Conservation (phyloP, 30 jellyfish, hydroid and myxozoan species). For the Hydractinia symbiolongicarpus region DNA sequence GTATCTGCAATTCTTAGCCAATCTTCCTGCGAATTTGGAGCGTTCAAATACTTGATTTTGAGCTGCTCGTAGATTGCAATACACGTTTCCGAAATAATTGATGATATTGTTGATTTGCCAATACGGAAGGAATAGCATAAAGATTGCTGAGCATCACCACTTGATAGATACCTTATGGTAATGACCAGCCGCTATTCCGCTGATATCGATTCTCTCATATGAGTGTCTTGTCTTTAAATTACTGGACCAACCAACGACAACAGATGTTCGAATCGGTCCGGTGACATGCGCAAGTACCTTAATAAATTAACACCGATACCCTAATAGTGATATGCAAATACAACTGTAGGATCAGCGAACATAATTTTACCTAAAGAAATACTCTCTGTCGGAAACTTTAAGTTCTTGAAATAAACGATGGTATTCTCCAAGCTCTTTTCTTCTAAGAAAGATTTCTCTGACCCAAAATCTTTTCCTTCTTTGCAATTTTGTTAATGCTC, state of each 20-base stretch:
- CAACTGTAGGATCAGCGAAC: too few relatives aligned
- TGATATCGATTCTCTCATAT: too few relatives aligned
- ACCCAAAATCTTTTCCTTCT: too few relatives aligned
- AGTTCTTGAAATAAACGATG: too few relatives aligned
- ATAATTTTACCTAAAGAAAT: too few relatives aligned
- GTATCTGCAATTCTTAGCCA: conserved; percentile 46
- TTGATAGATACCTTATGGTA: conserved; percentile 42
- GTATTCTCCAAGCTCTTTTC: too few relatives aligned
- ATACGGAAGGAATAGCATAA: conserved; percentile 36
- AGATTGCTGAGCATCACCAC: conserved; percentile 22
- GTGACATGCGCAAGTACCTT: conserved; percentile 48
- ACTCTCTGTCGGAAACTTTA: too few relatives aligned
- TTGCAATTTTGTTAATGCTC: too few relatives aligned
- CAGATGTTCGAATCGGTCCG: conserved; percentile 46
- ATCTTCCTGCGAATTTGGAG: conserved; percentile 48
- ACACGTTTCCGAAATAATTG: conserved; percentile 44
- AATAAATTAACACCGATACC: not conserved
- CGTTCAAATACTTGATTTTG: not conserved
- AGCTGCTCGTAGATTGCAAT: conserved; percentile 35
- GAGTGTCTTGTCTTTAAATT: too few relatives aligned
- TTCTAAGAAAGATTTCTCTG: too few relatives aligned
- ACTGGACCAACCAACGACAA: conserved; percentile 38
- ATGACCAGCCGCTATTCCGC: conserved; percentile 38
- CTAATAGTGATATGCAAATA: too few relatives aligned
- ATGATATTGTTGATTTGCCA: conserved; percentile 40